Percentiles rank a stretch among this genome's conserved stretches.
phyloP scores from a whole-genome alignment of 1,140 invertebrate genomes.

The Sarcophaga bullata region DNA sequence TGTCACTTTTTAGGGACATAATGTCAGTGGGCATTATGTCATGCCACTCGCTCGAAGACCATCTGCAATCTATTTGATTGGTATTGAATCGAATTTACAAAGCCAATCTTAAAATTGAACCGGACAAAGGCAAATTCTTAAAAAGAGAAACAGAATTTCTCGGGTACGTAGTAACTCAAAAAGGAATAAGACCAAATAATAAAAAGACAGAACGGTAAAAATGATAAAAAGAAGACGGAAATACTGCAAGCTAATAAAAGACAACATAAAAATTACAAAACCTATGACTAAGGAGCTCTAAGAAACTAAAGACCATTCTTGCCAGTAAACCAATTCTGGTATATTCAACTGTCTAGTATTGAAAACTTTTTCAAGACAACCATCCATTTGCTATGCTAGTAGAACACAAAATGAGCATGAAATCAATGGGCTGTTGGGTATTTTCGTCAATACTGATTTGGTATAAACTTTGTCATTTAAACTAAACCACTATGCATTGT shows the following conservation, averaged over 20 bases:
- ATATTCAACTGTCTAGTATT: not conserved
- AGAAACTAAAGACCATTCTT: not conserved
- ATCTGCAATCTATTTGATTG: not conserved
- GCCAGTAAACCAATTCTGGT: not conserved
- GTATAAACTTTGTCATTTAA: too few species aligned
- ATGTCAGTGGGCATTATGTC: too few species aligned
- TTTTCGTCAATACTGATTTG: too few species aligned
- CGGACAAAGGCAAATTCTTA: not conserved
- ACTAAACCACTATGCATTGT: not conserved
- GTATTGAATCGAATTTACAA: not conserved
- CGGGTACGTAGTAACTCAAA: not conserved
- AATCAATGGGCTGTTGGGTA: too few species aligned
- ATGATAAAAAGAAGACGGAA: not conserved
- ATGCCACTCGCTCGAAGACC: too few species aligned
- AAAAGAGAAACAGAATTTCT: constrained; percentile 12
- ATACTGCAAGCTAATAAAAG: constrained; percentile 12
- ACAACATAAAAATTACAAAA: not conserved
- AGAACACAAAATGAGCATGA: too few species aligned
- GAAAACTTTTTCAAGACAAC: not conserved
- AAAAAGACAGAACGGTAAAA: not conserved
- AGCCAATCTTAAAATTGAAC: constrained; percentile 9
- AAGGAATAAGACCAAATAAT: constrained; percentile 6
- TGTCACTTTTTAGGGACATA: too few species aligned
- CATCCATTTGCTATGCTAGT: too few species aligned
- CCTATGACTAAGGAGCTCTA: not conserved